Conservation (phyloP, 2,797 vertebrate species). For the Amniataba percoides region DNA sequence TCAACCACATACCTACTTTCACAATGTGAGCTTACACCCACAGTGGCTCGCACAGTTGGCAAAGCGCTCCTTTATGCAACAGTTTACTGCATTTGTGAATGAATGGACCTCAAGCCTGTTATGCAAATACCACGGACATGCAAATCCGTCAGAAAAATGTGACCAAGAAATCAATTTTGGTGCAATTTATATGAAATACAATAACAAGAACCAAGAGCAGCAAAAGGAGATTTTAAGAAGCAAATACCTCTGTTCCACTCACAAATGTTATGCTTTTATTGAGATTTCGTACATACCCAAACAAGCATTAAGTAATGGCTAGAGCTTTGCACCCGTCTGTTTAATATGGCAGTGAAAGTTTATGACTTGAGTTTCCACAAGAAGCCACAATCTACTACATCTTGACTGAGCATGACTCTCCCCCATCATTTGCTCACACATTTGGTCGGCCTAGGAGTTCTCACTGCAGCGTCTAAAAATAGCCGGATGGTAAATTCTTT, state of each 20-base stretch:
- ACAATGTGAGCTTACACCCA: constrained; percentile 34
- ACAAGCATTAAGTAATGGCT: constrained; percentile 25
- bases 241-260: background rate
- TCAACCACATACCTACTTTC: constrained; percentile 24
- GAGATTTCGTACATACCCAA: constrained; percentile 35
- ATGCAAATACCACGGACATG: constrained; percentile 43
- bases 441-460: constrained; percentile 60
- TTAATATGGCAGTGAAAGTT: constrained; percentile 55
- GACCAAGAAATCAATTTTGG: constrained; percentile 50
- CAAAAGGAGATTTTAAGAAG: constrained; percentile 1
- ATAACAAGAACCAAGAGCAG: constrained; percentile 11
- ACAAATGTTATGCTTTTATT: constrained; percentile 7
- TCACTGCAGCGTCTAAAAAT: constrained; percentile 76
- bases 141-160: constrained; percentile 30
- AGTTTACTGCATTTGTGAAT: constrained; percentile 65
- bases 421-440: constrained; percentile 49
- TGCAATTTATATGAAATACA: constrained; percentile 28
- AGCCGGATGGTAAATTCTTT: constrained; percentile 80
- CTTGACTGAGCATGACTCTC: constrained; percentile 39
- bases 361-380: constrained; percentile 51
- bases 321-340: constrained; percentile 43
- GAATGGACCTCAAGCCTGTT: constrained; percentile 46
- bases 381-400: constrained; percentile 51
- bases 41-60: constrained; percentile 27
- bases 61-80: constrained; percentile 33